A percentile compares a stretch with the other conserved stretches of the same genome.
These are phyloP conservation scores for Exaiptasia diaphana DNA, from an alignment of 64 coral and sea anemone genomes.

Conservation along the genomic window DNA sequence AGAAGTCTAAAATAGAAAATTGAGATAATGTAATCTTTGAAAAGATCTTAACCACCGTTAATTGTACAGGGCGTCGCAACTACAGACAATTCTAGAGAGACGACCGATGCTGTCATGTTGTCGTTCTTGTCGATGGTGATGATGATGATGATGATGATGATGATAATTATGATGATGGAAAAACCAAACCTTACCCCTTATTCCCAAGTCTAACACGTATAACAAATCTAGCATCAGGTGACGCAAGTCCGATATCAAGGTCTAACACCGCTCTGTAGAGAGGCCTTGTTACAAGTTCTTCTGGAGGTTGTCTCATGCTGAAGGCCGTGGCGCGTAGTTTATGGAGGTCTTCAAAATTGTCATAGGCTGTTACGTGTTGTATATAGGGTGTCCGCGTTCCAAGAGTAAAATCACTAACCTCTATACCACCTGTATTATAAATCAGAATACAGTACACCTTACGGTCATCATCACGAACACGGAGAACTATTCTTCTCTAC, in stretches of 20 bases:
- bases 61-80: too few species aligned
- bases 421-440: slow-evolving; percentile 51
- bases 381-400: slow-evolving; percentile 63
- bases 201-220: slow-evolving; percentile 68
- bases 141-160: too few species aligned
- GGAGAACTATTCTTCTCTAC: neutral
- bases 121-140: too few species aligned
- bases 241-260: slow-evolving; percentile 58
- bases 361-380: slow-evolving; percentile 49
- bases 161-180: too few species aligned
- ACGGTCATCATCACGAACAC: neutral
- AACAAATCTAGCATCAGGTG: slow-evolving; percentile 65
- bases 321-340: slow-evolving; percentile 48
- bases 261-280: slow-evolving; percentile 62
- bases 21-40: neutral
- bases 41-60: neutral
- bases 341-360: slow-evolving; percentile 43
- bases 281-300: slow-evolving; percentile 37
- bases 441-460: too few species aligned
- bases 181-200: slow-evolving; percentile 64
- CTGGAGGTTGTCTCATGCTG: slow-evolving; percentile 55
- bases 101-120: too few species aligned
- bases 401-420: slow-evolving; percentile 57
- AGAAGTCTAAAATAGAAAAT: slow-evolving; percentile 28
- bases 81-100: too few species aligned